Base-by-base conservation (phyloP, 1,140 invertebrate species). In the Neodiprion lecontei region DNA sequence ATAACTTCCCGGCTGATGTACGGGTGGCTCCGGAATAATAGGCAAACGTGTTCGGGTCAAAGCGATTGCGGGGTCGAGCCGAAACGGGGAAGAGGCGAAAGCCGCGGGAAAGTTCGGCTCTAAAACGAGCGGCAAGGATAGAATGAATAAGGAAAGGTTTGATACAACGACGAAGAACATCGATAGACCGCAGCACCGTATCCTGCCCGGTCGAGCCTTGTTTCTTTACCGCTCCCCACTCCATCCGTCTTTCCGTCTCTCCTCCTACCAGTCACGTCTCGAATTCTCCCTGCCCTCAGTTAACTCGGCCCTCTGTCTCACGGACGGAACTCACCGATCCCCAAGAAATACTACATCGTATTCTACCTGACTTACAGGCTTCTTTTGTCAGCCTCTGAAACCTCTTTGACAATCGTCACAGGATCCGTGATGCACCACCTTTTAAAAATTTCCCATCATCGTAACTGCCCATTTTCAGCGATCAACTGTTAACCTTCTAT, bases 1-100 rank as follows among this genome's bases (percentile, higher is more conserved):
- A 61, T 61, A 61, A 61, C 53, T 61, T 61, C n/a, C 53, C 53
- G n/a, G 11, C 53, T 3, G 28, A 40, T 40, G 28, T 61, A n/a
- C 53, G 53, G 53, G 53, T n/a, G 53, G 53, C 11, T 12, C 11
- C 5, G 28, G 53, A 61, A n/a, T 61, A 61, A 61, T 61, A 61
- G 53, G 53, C 7, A 61, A 61, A 61, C 53, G 53, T 61, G 53
- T 61, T 61, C 53, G n/a, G 53, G 53, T 61, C 53, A 61, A 61
- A 61, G n/a, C 53, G 53, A 61, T 61, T 61, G 53, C 8, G n/a
- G 11, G 11, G 53, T 8, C 53, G 53, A 11, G 53, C 11, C 11
- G 53, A 61, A n/a, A 61, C 11, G 11, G 11, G 8, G 53, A 61
- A 61, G 53, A 61, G 7, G 53, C 11, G 1, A 61, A n/a, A 61